Percentiles rank a stretch among this genome's conserved stretches.
phyloP scores from a whole-genome alignment of 2,888 invertebrate species.

The Rosalia funebris region DNA sequence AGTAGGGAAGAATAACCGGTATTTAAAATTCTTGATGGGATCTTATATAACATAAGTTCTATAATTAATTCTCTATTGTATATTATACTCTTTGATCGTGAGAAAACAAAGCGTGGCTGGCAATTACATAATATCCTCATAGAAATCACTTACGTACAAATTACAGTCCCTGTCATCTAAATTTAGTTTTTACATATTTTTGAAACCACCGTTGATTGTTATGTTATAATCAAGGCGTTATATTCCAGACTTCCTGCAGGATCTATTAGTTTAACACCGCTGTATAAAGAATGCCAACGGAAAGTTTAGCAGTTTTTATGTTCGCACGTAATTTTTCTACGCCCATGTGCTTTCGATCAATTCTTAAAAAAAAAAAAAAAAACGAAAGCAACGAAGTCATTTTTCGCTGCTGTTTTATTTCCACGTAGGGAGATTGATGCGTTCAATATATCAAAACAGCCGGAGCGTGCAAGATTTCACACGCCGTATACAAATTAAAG shows the following conservation, averaged over 20 bases:
- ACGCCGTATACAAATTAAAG: conserved; percentile 37
- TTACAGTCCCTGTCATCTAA: neutral
- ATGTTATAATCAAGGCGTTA: neutral
- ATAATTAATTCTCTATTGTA: no score
- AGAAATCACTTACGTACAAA: neutral
- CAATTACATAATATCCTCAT: no score
- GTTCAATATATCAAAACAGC: conserved; percentile 37
- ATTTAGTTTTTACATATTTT: neutral
- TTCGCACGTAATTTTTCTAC: conserved; percentile 15
- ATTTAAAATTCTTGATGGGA: no score
- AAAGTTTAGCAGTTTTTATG: conserved; percentile 13
- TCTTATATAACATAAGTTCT: no score
- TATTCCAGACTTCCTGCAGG: conserved; percentile 19
- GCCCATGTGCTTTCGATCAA: conserved; percentile 16
- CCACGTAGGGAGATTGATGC: conserved; percentile 34
- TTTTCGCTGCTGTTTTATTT: conserved; percentile 40
- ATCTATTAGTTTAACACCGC: conserved; percentile 10
- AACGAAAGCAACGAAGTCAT: conserved; percentile 29
- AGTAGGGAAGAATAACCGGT: no score
- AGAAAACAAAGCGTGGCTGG: no score
- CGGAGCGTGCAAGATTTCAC: conserved; percentile 37
- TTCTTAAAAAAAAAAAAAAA: conserved; percentile 13
- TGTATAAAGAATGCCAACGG: conserved; percentile 6
- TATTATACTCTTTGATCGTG: no score
- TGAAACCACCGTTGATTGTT: conserved; percentile 6